Evolutionary conservation across 2,888 invertebrate genomes (phyloP), one percentile per base, ranked within the genome.

Genomic region (Oscheius sp.): DNA sequence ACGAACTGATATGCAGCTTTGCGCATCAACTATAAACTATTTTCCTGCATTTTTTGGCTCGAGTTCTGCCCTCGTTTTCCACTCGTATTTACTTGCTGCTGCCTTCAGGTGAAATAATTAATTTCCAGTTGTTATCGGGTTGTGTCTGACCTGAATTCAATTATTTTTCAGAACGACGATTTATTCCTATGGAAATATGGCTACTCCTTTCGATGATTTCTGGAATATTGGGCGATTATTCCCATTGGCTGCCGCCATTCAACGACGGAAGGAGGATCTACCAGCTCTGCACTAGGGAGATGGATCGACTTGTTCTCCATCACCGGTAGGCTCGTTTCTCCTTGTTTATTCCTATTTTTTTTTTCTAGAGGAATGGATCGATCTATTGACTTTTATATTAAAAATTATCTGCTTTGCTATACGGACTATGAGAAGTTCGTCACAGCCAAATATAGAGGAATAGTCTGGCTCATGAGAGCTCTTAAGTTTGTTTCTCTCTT

Each of bases 381-480:
- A 10, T 17, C 45, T 10, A 42, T 61, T n/a, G 61, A 61, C 4
- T 78, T 75, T 23, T 78, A 75, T 42, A 27, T 78, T 1, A 70
- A 75, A 37, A 78, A 75, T 27, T 75, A 75, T 34, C 69, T 74
- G 29, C 45, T 80, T 6, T 80, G 80, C 33, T 75, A 73, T 65
- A 61, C 68, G 1, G 76, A 75, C 34, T 77, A 74, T 25, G 46
- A 67, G 8, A 46, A 57, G 34, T 74, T 75, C 46, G 76, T 79
- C 10, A 71, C 76, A 3, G 48, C 50, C 15, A 76, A 74, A 33
- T 75, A 74, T 66, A 71, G 69, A 25, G 52, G 74, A 1, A 71
- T 79, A 27, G 76, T 78, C 3, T 79, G 79, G 79, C 71, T 79
- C 48, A 69, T 79, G 70, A 72, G 71, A 66, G 69, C 79, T 3